Evolutionary conservation across 2,797 vertebrate genomes (phyloP).

Genomic region (Falco peregrinus): DNA sequence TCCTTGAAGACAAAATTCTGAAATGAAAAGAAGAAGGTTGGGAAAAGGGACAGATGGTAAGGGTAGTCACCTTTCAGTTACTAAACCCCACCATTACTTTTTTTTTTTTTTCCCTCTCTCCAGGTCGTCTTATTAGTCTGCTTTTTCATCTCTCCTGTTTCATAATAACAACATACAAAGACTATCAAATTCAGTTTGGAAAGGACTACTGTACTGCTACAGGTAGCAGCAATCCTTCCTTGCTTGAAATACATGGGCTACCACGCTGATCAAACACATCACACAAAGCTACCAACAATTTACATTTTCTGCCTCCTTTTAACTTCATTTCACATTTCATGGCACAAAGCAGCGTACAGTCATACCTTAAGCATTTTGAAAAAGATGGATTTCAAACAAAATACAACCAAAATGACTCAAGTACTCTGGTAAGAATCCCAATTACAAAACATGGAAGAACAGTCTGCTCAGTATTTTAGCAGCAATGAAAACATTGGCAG

Average conservation of each 20-base stretch:
- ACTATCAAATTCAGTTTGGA: not conserved
- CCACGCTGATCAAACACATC: not conserved
- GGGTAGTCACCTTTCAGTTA: not conserved
- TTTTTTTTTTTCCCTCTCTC: not conserved
- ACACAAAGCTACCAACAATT: not conserved
- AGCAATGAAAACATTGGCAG: constrained; percentile 33
- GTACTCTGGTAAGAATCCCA: not conserved
- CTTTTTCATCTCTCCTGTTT: not conserved
- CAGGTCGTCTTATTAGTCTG: not conserved
- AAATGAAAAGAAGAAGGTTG: constrained; percentile 13
- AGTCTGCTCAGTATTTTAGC: constrained; percentile 1
- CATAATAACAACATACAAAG: not conserved
- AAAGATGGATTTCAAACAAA: not conserved
- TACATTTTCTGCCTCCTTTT: not conserved
- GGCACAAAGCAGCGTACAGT: not conserved
- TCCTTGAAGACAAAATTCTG: constrained; percentile 77
- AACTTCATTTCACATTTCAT: not conserved
- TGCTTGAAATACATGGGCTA: not conserved
- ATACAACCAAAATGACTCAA: not conserved
- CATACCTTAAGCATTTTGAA: not conserved
- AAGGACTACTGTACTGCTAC: not conserved
- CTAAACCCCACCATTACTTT: not conserved
- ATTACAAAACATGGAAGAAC: not conserved
- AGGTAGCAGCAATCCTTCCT: not conserved
- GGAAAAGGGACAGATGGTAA: not conserved